These are phyloP conservation scores for Tribolium castaneum DNA, from an alignment of 1,140 invertebrate species.

Conservation along the genomic window DNA sequence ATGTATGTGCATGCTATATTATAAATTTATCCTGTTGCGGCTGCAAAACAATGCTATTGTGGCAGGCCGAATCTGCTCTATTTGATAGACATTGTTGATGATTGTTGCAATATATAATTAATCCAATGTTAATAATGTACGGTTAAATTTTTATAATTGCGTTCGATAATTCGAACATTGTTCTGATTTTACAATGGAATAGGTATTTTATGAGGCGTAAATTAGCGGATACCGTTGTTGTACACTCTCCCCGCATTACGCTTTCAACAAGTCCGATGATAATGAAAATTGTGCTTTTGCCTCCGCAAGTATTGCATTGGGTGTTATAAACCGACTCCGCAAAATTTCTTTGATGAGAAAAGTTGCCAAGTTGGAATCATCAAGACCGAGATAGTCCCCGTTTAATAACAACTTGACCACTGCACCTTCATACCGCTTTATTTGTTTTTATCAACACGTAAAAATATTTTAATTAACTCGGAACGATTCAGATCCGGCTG, in stretches of 20 bases:
- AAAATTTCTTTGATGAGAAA: background rate
- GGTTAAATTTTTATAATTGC: too few relatives aligned
- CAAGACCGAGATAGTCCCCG: background rate
- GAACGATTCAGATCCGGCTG: background rate
- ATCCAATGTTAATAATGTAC: background rate
- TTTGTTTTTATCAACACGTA: background rate
- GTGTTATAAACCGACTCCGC: background rate
- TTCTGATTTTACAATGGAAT: background rate
- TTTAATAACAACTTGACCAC: background rate
- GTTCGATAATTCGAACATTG: background rate
- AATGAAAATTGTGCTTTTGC: background rate
- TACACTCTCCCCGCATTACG: background rate
- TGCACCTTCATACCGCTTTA: background rate
- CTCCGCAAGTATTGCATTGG: background rate
- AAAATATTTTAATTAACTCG: conserved; percentile 21
- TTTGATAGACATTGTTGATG: background rate
- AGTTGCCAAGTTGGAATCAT: background rate
- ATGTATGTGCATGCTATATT: background rate
- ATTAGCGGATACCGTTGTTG: background rate
- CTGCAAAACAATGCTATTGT: background rate
- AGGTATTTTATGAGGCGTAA: background rate
- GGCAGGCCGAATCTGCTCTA: background rate
- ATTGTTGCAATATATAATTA: background rate
- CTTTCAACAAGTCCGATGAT: background rate
- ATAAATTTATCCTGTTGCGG: background rate